A percentile compares a stretch with the other conserved stretches of the same genome.
Conservation (phyloP, 2,797 vertebrate species). For the Sandelia bainsii region DNA sequence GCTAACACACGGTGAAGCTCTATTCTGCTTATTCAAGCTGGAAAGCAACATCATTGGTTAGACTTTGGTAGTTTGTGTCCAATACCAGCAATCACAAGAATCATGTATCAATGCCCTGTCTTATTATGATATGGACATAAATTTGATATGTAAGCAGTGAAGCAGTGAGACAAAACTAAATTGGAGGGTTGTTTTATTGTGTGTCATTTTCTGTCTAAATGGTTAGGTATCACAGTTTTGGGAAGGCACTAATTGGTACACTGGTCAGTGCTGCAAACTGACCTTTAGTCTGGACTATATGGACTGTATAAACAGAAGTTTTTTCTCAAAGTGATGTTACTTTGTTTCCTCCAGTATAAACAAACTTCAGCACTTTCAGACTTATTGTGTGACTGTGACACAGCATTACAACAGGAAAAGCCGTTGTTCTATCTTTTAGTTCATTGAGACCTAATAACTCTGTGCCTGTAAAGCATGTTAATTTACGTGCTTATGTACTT, state of each 20-base stretch:
- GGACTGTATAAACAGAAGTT: not conserved
- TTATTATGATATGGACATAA: not conserved
- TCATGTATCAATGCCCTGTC: not conserved
- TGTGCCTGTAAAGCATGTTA: conserved; percentile 14
- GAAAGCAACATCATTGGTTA: not conserved
- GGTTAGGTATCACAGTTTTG: not conserved
- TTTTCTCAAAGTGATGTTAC: conserved; percentile 30
- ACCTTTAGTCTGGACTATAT: conserved; percentile 12
- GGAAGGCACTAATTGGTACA: not conserved
- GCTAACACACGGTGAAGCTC: conserved; percentile 24
- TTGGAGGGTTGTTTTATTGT: not conserved
- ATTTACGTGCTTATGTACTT: not conserved
- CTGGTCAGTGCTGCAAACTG: conserved; percentile 4
- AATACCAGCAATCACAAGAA: not conserved
- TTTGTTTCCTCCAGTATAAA: conserved; percentile 31
- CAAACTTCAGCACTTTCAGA: conserved; percentile 2
- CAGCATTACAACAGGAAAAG: conserved; percentile 11
- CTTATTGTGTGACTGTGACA: conserved; percentile 19
- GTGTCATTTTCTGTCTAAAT: not conserved
- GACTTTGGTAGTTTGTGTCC: conserved; percentile 21
- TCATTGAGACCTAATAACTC: conserved; percentile 11
- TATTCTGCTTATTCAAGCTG: not conserved
- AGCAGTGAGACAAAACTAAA: not conserved
- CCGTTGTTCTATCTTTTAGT: not conserved
- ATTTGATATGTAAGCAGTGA: not conserved